A percentile compares a stretch with the other conserved stretches of the same genome.
Conservation (phyloP, 2,113 vertebrate species). For the Otis tarda region DNA sequence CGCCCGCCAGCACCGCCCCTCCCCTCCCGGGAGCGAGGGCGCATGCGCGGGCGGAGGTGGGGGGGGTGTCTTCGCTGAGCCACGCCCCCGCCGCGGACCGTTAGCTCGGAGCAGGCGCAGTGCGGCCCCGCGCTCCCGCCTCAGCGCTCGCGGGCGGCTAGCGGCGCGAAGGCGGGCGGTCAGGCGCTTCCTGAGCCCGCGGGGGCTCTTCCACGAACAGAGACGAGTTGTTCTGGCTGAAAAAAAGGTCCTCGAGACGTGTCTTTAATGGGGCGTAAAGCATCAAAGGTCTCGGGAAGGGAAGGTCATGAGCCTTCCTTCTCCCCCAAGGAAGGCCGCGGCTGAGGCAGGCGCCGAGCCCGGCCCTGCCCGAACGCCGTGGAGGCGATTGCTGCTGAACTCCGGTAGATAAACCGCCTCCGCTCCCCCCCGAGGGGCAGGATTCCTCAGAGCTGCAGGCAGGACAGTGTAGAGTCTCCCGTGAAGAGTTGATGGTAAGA, state of each 20-base stretch:
- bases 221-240: neutral
- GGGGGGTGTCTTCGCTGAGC: accelerated
- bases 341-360: neutral
- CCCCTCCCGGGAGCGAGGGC: no score
- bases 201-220: accelerated
- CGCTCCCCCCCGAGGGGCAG: neutral
- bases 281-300: no score
- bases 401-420: neutral
- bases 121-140: neutral
- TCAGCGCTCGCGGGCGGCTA: neutral
- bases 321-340: no score
- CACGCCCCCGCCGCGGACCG: neutral
- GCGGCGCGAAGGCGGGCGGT: accelerated
- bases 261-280: no score
- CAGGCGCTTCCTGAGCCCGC: no score
- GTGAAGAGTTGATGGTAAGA: neutral
- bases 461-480: accelerated
- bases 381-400: no score
- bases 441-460: neutral
- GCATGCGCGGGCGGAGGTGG: neutral
- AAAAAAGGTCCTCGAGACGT: neutral
- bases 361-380: accelerated
- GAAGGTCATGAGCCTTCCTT: neutral
- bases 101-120: neutral
- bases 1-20: neutral